phyloP scores from a whole-genome alignment of 1,140 invertebrate species.

The Zaprionus nigranus region DNA sequence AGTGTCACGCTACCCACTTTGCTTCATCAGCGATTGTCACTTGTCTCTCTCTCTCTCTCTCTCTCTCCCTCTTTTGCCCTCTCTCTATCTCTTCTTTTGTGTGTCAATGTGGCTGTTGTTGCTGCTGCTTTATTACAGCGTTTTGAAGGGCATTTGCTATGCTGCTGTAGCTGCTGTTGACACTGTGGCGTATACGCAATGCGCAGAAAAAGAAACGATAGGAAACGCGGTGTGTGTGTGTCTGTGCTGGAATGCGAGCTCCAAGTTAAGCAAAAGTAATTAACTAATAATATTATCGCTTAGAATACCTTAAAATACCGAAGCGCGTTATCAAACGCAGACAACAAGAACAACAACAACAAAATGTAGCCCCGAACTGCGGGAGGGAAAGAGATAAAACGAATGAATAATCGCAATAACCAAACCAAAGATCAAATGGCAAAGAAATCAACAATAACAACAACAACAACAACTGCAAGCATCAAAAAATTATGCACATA shows the following conservation, averaged over 20 bases:
- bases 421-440: slow-evolving; percentile 81
- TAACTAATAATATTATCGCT: slow-evolving; percentile 33
- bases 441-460: slow-evolving; percentile 60
- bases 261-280: slow-evolving; percentile 17
- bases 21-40: slow-evolving; percentile 46
- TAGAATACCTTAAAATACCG: slow-evolving; percentile 27
- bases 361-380: slow-evolving; percentile 55
- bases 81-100: neutral
- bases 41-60: slow-evolving; percentile 4
- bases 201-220: slow-evolving; percentile 44
- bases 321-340: slow-evolving; percentile 17
- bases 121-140: slow-evolving; percentile 44
- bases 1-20: slow-evolving; percentile 62
- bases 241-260: slow-evolving; percentile 7
- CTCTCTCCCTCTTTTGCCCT: neutral
- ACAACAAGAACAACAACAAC: slow-evolving; percentile 9
- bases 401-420: slow-evolving; percentile 54
- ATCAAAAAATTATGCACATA: slow-evolving; percentile 32
- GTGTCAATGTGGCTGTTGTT: slow-evolving; percentile 12
- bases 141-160: slow-evolving; percentile 64
- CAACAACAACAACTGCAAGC: slow-evolving; percentile 40
- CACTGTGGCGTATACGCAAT: slow-evolving; percentile 51
- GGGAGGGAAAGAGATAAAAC: slow-evolving; percentile 23
- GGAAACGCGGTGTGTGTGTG: neutral
- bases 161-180: slow-evolving; percentile 24